Conservation (phyloP, 2,113 vertebrate genomes). For the Chionomys nivalis region DNA sequence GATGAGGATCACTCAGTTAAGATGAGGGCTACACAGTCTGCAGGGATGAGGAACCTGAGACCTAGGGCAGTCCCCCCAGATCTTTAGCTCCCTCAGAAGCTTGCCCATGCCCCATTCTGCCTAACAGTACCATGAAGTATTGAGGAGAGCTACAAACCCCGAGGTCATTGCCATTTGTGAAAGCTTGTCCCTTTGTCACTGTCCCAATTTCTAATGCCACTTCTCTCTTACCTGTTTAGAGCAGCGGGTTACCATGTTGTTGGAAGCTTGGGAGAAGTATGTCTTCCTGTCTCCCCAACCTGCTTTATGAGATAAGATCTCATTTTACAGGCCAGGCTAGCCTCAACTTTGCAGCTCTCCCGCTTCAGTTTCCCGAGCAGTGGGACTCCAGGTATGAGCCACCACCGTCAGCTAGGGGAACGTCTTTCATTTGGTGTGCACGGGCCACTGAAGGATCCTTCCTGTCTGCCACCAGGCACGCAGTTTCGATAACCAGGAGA, state of each 20-base stretch:
- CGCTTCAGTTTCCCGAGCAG: neutral
- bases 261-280: neutral
- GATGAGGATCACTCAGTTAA: neutral
- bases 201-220: neutral
- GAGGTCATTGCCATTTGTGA: accelerated
- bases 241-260: accelerated
- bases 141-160: accelerated
- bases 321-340: neutral
- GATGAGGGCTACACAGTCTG: no score
- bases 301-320: neutral
- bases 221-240: neutral
- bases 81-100: neutral
- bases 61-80: accelerated
- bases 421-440: neutral
- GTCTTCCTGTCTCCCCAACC: accelerated
- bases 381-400: neutral
- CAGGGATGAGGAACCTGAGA: neutral
- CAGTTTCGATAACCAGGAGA: no score
- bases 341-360: neutral
- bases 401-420: no score
- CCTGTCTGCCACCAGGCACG: accelerated
- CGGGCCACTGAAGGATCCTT: no score
- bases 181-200: no score
- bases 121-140: accelerated
- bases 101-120: accelerated